A percentile compares a stretch with the other conserved stretches of the same genome.
Conservation (phyloP, 2,888 invertebrate species). For the Cheilosia vulpina region DNA sequence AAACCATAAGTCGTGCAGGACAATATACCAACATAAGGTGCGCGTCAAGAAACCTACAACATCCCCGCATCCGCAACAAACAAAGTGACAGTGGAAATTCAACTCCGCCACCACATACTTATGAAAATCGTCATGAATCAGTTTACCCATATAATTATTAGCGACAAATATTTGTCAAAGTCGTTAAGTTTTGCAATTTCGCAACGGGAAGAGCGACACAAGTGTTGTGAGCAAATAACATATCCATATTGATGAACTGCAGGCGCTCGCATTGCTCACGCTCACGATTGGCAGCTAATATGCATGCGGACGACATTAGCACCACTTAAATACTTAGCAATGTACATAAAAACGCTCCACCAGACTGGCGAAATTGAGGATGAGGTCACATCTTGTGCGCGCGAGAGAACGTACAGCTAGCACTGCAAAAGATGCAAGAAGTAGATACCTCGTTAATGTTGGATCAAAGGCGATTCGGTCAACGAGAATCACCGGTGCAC, state of each 20-base stretch:
- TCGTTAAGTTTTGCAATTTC: too few relatives aligned
- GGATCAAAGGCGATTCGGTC: constrained; percentile 52
- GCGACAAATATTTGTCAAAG: too few relatives aligned
- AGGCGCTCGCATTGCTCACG: background rate
- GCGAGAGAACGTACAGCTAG: background rate
- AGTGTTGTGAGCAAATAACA: background rate
- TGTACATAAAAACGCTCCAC: constrained; percentile 3
- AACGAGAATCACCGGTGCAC: constrained; percentile 45
- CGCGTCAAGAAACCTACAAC: too few relatives aligned
- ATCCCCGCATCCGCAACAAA: too few relatives aligned
- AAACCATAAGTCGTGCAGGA: too few relatives aligned
- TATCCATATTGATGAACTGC: background rate
- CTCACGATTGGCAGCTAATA: constrained; percentile 6
- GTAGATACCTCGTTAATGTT: constrained; percentile 12
- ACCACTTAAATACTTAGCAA: constrained; percentile 4
- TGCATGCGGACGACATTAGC: constrained; percentile 35
- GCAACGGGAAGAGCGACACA: too few relatives aligned
- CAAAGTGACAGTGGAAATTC: too few relatives aligned
- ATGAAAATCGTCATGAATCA: too few relatives aligned
- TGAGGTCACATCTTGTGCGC: constrained; percentile 30
- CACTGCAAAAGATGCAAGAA: constrained; percentile 16
- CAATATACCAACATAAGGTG: too few relatives aligned
- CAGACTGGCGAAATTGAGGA: constrained; percentile 12
- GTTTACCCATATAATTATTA: too few relatives aligned
- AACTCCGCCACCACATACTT: too few relatives aligned